Conservation (phyloP, 1,140 invertebrate species). For the Zophobas morio region DNA sequence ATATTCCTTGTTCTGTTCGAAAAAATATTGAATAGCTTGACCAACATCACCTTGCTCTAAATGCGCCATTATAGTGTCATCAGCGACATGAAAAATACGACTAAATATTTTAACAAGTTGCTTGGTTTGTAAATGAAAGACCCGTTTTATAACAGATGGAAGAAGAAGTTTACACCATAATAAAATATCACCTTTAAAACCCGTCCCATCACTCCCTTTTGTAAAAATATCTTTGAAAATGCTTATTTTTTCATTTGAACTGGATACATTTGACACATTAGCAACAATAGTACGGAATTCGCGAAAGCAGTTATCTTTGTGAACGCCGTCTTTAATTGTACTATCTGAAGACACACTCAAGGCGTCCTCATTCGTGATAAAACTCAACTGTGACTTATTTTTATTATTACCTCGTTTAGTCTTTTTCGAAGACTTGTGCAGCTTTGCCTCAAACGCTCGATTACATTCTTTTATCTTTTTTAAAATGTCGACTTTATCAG, state of each 20-base stretch:
- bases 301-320: slow-evolving; percentile 81
- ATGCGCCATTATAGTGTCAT: slow-evolving; percentile 87
- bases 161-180: slow-evolving; percentile 89
- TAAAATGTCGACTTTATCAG: slow-evolving; percentile 79
- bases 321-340: slow-evolving; percentile 33
- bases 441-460: slow-evolving; percentile 69
- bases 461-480: slow-evolving; percentile 75
- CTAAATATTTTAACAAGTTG: slow-evolving; percentile 93
- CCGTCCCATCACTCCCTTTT: slow-evolving; percentile 76
- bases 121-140: slow-evolving; percentile 95
- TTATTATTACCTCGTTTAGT: slow-evolving; percentile 14
- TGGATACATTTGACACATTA: slow-evolving; percentile 81
- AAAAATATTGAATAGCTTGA: slow-evolving; percentile 87
- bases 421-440: slow-evolving; percentile 46
- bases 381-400: background rate
- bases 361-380: background rate
- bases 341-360: background rate
- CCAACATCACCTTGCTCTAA: slow-evolving; percentile 93
- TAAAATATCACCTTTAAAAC: slow-evolving; percentile 83
- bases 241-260: slow-evolving; percentile 88
- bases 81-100: slow-evolving; percentile 80
- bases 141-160: slow-evolving; percentile 84
- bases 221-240: slow-evolving; percentile 80
- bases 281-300: slow-evolving; percentile 86
- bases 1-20: slow-evolving; percentile 76